Evolutionary conservation across 2,113 vertebrate species (phyloP).

Genomic region (Megaceryle torquata): DNA sequence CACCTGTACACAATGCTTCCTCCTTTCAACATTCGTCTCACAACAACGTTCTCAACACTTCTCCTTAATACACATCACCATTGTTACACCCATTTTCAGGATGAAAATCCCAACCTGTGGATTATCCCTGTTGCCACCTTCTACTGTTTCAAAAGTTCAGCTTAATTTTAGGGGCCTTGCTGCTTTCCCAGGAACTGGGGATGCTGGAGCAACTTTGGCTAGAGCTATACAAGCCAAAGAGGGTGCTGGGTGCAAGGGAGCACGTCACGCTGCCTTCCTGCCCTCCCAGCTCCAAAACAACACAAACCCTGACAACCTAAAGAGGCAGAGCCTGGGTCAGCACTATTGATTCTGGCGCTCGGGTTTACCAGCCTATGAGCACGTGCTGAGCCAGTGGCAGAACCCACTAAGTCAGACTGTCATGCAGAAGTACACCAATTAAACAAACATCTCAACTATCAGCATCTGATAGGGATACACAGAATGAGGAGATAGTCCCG

Average conservation of each 20-base stretch:
- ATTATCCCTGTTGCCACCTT: not conserved
- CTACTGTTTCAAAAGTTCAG: not conserved
- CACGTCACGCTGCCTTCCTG: not conserved
- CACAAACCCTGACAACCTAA: not conserved
- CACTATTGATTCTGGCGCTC: not conserved
- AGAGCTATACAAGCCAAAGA: not conserved
- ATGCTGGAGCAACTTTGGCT: not conserved
- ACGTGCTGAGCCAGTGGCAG: not conserved
- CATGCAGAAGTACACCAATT: not conserved
- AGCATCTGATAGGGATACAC: not conserved
- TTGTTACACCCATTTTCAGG: not conserved
- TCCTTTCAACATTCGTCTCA: not conserved
- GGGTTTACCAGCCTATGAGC: not conserved
- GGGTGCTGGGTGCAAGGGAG: not conserved
- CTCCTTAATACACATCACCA: not conserved
- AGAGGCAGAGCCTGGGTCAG: not conserved
- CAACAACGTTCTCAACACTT: not conserved
- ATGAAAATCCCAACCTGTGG: no score
- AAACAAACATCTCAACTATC: not conserved
- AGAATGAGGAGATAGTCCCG: not conserved
- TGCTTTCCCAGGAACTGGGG: not conserved
- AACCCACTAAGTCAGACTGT: not conserved
- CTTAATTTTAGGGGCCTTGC: not conserved
- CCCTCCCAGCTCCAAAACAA: not conserved
- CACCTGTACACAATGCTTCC: not conserved